phyloP scores from a whole-genome alignment of 2,888 invertebrate species.

The Aspidiotus destructor region DNA sequence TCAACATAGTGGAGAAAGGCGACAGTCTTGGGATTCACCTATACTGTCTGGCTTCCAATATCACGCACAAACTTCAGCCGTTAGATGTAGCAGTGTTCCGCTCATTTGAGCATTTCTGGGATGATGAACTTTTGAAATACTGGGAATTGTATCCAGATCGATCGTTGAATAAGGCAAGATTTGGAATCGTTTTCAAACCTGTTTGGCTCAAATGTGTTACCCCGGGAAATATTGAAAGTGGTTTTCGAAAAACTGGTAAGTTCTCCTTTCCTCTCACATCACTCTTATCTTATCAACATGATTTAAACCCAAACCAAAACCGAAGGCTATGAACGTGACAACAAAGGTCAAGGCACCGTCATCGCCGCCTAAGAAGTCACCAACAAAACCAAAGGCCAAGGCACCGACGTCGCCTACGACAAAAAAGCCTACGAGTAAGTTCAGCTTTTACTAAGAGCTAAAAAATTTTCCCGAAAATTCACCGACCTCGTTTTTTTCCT shows the following conservation, averaged over 20 bases:
- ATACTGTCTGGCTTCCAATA: conserved; percentile 36
- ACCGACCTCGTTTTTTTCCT: too few relatives aligned
- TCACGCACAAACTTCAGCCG: conserved; percentile 35
- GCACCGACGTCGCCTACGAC: too few relatives aligned
- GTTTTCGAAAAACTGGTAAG: conserved; percentile 1
- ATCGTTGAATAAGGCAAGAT: conserved; percentile 35
- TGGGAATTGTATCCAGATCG: conserved; percentile 34
- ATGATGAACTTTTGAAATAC: conserved; percentile 35
- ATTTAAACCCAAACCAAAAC: too few relatives aligned
- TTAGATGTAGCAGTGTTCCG: conserved; percentile 36
- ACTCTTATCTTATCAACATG: not conserved
- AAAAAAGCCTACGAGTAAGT: too few relatives aligned
- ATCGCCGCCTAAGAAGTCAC: too few relatives aligned
- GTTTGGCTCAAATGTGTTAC: not conserved
- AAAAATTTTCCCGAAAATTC: too few relatives aligned
- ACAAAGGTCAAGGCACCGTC: too few relatives aligned
- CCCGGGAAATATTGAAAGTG: conserved; percentile 2
- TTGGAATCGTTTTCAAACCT: conserved; percentile 35
- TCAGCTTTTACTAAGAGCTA: too few relatives aligned
- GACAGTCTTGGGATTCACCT: conserved; percentile 35
- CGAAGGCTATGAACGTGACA: too few relatives aligned
- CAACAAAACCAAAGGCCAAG: too few relatives aligned
- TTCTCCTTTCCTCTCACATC: not conserved
- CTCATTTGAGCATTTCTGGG: conserved; percentile 36
- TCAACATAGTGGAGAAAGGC: conserved; percentile 36